phyloP scores from a whole-genome alignment of 1,140 invertebrate genomes.

The Ladona fulva region DNA sequence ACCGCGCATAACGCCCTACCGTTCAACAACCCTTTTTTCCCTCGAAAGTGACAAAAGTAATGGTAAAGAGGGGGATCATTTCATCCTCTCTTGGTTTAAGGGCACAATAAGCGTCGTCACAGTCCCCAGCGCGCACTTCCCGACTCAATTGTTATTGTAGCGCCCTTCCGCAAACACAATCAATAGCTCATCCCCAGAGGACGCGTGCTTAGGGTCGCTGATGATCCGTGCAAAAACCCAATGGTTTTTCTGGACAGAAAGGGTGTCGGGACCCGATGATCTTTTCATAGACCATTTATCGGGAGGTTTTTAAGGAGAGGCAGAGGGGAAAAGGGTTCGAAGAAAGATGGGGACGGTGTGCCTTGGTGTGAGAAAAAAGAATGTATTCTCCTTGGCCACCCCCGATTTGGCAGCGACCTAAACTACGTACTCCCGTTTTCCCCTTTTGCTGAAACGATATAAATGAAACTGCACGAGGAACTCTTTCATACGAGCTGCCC shows the following conservation, averaged over 20 bases:
- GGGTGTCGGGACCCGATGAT: neutral
- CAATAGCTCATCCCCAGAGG: neutral
- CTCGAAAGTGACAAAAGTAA: no score
- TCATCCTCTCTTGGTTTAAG: neutral
- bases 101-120: neutral
- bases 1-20: no score
- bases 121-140: neutral
- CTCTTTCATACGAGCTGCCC: no score
- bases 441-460: no score
- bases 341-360: no score
- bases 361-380: no score
- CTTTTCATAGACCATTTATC: conserved; percentile 7
- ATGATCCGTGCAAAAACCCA: neutral
- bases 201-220: neutral
- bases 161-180: neutral
- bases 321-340: no score
- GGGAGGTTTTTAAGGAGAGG: neutral
- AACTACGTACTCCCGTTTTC: no score
- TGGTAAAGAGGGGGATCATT: neutral
- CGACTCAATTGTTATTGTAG: neutral
- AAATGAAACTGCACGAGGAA: no score
- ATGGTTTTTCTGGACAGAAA: neutral
- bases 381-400: no score
- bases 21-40: no score
- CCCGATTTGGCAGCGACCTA: no score